Evolutionary conservation across 2,797 vertebrate species (phyloP), one percentile per base, ranked within the genome.

Genomic region (Pogonophryne albipinna): DNA sequence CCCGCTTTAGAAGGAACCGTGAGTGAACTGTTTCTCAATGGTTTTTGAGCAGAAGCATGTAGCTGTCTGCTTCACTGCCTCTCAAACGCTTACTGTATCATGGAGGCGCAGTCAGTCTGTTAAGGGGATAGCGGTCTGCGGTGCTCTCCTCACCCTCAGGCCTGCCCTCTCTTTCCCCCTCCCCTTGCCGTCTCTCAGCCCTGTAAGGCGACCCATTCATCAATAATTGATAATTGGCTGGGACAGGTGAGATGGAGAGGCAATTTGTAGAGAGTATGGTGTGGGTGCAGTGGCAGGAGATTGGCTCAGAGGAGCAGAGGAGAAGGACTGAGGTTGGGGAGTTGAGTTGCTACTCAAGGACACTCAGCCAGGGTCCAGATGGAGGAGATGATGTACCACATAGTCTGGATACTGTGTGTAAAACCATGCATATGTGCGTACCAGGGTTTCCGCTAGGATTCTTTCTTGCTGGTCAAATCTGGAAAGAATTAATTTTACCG

Each of bases 201-300:
- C 77, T 46, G 92, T 93, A 95, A 94, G 93, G 91, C 83, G 91
- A 94, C 91, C 93, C 93, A 94, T 95, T 95, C 93, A 93, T 95
- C 93, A 95, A 95, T 95, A 94, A 95, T 95, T 94, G 93, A 95
- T 95, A 93, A 95, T 93, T 93, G 93, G 84, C 90, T 71, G 78
- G 91, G 94, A 94, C 93, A 93, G 93, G 93, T 95, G 93, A 94
- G 95, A 94, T 90, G 91, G 93, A 94, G 92, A 93, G 91, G 89
- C 93, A 94, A 94, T 95, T 94, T 94, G 93, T 92, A 78, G 89
- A 90, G 90, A 92, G 92, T 92, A 76, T 82, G 92, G 88, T 85
- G 83, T 76, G 89, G 91, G 87, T 92, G 82, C 88, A 52, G 69
- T 86, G 91, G 89, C 90, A 89, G 86, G 80, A 89, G 86, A 93